Conservation (phyloP, 2,888 invertebrate genomes). For the Melieria picta region DNA sequence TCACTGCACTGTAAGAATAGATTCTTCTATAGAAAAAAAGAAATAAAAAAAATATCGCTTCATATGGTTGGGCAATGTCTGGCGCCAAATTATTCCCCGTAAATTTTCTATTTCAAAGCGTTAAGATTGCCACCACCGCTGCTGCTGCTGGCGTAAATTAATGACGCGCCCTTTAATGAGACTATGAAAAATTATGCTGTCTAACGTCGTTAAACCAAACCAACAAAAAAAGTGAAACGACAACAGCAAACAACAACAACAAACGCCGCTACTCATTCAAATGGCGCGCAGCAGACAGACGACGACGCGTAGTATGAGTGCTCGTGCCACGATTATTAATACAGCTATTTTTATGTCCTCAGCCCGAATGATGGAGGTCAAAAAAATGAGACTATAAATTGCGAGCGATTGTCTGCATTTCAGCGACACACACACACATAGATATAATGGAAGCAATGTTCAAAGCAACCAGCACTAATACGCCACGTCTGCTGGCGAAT, state of each 20-base stretch:
- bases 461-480: no score
- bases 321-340: not conserved
- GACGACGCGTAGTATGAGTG: no score
- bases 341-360: slow-evolving; percentile 7
- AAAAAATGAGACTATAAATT: no score
- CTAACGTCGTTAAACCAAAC: slow-evolving; percentile 20
- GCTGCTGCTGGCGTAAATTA: slow-evolving; percentile 25
- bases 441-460: no score
- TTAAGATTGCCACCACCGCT: slow-evolving; percentile 1
- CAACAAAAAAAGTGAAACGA: not conserved
- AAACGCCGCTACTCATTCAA: slow-evolving; percentile 3
- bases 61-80: no score
- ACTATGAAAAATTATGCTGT: slow-evolving; percentile 34
- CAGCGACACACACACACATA: not conserved
- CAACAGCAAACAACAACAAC: not conserved
- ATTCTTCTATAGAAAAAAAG: no score
- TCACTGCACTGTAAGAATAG: no score
- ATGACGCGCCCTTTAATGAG: slow-evolving; percentile 33
- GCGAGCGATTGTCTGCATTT: not conserved
- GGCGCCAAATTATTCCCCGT: no score
- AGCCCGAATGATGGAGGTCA: no score
- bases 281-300: not conserved
- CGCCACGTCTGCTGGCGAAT: no score
- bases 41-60: no score
- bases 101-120: no score